Evolutionary conservation across 2,888 invertebrate genomes (phyloP), one percentile per base, ranked within the genome.

Genomic region (Agrotis exclamationis): DNA sequence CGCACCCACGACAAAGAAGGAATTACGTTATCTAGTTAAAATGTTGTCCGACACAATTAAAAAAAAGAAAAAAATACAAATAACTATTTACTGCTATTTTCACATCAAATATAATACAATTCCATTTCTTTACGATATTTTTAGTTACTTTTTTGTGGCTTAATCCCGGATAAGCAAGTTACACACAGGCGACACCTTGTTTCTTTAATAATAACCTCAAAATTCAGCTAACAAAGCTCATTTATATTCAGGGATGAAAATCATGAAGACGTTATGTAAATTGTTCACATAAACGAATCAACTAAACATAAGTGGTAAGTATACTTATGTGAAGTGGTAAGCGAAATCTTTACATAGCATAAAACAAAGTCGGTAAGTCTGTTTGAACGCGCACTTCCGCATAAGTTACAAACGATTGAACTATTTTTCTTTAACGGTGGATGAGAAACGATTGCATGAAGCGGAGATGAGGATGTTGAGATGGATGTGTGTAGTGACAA

Each of bases 241-340:
- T 74, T 63, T 65, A 73, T 60, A 74, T 74, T 74, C 63, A 60
- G 18, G 24, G 13, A 54, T 24, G 63, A 64, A 75, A 62, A 69
- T 54, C 57, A 57, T 54, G 53, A 24, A 53, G n/a, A 18, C 53
- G 3, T 68, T 68, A 16, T 22, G 28, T 53, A 64, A 64, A 22
- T 48, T 54, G 24, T 44, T 54, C 13, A 53, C 39, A 54, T 74
- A n/a, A 47, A 28, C 39, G 16, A 39, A 47, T 9, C 9, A 63
- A 53, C 20, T 28, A 47, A 63, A 39, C 11, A 14, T 47, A 24
- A 53, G 74, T 47, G 39, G 44, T 47, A 20, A n/a, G n/a, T n/a
- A 9, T 63, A 18, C 1, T 2, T 28, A 20, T 63, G 20, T 63
- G 9, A 1, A 33, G 14, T 22, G 48, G 51, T 14, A 20, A 20